Conservation (phyloP, 2,797 vertebrate species). For the Gorsachius magnificus region DNA sequence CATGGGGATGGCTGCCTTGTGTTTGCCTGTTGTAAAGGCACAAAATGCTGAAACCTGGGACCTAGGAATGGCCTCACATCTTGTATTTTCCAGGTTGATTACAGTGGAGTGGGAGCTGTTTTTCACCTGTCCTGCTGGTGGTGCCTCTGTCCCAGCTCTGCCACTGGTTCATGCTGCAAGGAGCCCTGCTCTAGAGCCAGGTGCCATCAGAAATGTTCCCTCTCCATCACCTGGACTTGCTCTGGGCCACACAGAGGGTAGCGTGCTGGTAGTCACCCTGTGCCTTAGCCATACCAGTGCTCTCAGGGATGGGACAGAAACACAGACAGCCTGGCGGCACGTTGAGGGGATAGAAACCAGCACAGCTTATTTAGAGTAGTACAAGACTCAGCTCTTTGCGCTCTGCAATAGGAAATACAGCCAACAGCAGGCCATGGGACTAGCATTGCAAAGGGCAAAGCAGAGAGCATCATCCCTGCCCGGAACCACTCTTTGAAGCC, state of each 20-base stretch:
- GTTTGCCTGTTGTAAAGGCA: neutral
- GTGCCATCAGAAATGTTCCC: neutral
- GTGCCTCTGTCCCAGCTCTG: neutral
- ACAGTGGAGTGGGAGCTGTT: neutral
- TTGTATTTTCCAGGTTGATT: neutral
- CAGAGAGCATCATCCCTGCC: neutral
- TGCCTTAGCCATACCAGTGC: neutral
- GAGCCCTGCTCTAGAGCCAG: neutral
- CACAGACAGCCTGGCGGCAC: neutral
- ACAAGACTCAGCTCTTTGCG: neutral
- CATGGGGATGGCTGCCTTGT: neutral
- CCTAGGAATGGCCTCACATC: neutral
- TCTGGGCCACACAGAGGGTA: neutral
- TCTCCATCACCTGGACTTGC: neutral
- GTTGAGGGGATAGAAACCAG: neutral
- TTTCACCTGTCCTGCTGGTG: neutral
- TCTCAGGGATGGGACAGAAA: neutral
- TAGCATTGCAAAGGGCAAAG: neutral
- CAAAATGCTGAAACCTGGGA: neutral
- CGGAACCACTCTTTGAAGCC: neutral
- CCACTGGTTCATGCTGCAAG: neutral
- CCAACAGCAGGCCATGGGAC: neutral
- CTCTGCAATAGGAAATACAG: neutral
- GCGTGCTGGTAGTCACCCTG: fast-evolving
- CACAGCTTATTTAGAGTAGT: neutral